A percentile compares a stretch with the other conserved stretches of the same genome.
Conservation (phyloP, 2,797 vertebrate genomes). For the Tragelaphus eurycerus region DNA sequence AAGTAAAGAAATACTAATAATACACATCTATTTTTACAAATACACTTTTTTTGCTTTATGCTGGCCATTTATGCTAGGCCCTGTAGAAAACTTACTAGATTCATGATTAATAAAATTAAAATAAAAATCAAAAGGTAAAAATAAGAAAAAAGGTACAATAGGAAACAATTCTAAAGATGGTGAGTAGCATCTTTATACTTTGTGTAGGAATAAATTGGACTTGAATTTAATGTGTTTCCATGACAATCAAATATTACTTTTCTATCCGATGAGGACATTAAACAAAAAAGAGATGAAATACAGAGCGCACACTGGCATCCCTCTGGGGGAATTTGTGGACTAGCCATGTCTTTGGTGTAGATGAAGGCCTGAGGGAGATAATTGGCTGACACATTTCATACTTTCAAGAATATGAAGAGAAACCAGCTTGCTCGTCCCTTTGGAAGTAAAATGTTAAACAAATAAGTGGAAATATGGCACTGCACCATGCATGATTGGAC, state of each 20-base stretch:
- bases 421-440: conserved; percentile 19
- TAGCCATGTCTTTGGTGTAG: conserved; percentile 23
- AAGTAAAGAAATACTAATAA: neutral
- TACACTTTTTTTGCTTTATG: neutral
- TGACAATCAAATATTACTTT: conserved; percentile 53
- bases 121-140: conserved; percentile 14
- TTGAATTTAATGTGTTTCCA: conserved; percentile 57
- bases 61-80: neutral
- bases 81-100: neutral
- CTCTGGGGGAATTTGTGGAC: conserved; percentile 9
- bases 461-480: conserved; percentile 39
- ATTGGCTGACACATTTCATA: conserved; percentile 54
- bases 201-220: conserved; percentile 42
- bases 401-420: conserved; percentile 54
- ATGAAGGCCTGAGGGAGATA: conserved; percentile 47
- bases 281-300: conserved; percentile 42
- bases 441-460: conserved; percentile 60
- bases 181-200: neutral
- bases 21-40: neutral
- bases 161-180: neutral
- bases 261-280: conserved; percentile 27
- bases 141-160: neutral
- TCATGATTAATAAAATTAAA: neutral
- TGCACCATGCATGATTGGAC: neutral
- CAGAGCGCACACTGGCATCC: neutral